A percentile compares a stretch with the other conserved stretches of the same genome.
phyloP scores from a whole-genome alignment of 2,888 invertebrate species.

The Matsumyia berberina region DNA sequence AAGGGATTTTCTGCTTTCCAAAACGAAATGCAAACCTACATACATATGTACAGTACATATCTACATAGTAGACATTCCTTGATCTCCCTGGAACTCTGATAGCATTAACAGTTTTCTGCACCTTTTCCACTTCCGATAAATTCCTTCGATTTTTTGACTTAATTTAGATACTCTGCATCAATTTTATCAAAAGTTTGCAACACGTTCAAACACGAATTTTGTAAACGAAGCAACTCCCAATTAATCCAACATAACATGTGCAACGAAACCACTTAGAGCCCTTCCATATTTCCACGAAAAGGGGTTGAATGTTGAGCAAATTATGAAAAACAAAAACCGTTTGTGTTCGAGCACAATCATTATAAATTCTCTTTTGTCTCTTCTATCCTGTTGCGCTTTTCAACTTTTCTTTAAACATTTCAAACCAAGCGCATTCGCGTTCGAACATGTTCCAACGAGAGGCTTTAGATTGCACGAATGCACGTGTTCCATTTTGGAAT shows the following conservation, averaged over 20 bases:
- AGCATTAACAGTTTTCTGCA: too few species aligned
- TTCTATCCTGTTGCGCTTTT: conserved; percentile 2
- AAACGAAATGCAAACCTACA: too few species aligned
- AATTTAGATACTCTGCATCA: too few species aligned
- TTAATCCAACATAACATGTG: conserved; percentile 17
- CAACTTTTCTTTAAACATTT: neutral
- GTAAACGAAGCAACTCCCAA: conserved; percentile 2
- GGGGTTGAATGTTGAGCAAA: conserved; percentile 41
- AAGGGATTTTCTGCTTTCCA: too few species aligned
- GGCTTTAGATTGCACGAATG: too few species aligned
- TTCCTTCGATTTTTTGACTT: too few species aligned
- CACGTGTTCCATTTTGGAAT: too few species aligned
- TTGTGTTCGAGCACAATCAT: conserved; percentile 36
- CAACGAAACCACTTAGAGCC: conserved; percentile 30
- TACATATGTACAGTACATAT: too few species aligned
- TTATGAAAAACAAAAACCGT: conserved; percentile 46
- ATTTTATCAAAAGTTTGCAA: conserved; percentile 6
- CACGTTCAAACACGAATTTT: conserved; percentile 45
- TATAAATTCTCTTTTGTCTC: neutral
- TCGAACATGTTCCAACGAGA: conserved; percentile 37
- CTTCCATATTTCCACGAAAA: conserved; percentile 16
- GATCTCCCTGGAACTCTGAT: too few species aligned
- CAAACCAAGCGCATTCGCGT: conserved; percentile 28
- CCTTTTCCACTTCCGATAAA: too few species aligned
- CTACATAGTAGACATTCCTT: too few species aligned